Evolutionary conservation across 2,888 invertebrate species (phyloP).

Genomic region (Scrobipalpa atriplicella): DNA sequence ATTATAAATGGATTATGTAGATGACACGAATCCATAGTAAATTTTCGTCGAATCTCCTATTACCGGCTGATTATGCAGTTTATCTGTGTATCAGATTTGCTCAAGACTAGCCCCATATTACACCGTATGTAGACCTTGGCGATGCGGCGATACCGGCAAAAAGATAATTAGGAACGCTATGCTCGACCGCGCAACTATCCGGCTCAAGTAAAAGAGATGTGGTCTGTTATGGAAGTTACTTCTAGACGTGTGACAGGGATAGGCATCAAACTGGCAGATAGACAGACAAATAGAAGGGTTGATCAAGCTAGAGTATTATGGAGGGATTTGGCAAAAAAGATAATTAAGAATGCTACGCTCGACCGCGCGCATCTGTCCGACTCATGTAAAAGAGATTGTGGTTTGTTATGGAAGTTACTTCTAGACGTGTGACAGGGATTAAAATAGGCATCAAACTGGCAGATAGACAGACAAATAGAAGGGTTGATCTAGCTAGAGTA

Average conservation of each 20-base stretch:
- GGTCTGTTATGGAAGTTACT: not conserved
- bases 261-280: not conserved
- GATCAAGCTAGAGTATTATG: too few species aligned
- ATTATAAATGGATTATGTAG: too few species aligned
- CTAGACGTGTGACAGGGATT: not conserved
- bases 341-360: slow-evolving; percentile 11
- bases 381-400: not conserved
- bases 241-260: not conserved
- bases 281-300: too few species aligned
- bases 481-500: too few species aligned
- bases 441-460: not conserved
- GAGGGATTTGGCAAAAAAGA: too few species aligned
- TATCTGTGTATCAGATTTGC: slow-evolving; percentile 4
- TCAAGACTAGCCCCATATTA: slow-evolving; percentile 25
- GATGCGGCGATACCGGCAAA: not conserved
- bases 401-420: not conserved
- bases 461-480: too few species aligned
- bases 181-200: slow-evolving; percentile 6
- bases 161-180: slow-evolving; percentile 4
- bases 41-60: too few species aligned
- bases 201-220: not conserved
- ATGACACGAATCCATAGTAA: too few species aligned
- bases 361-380: not conserved
- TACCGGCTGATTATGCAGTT: not conserved
- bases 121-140: slow-evolving; percentile 30